Evolutionary conservation across 2,888 invertebrate genomes (phyloP).

Genomic region (Ametastegia equiseti): DNA sequence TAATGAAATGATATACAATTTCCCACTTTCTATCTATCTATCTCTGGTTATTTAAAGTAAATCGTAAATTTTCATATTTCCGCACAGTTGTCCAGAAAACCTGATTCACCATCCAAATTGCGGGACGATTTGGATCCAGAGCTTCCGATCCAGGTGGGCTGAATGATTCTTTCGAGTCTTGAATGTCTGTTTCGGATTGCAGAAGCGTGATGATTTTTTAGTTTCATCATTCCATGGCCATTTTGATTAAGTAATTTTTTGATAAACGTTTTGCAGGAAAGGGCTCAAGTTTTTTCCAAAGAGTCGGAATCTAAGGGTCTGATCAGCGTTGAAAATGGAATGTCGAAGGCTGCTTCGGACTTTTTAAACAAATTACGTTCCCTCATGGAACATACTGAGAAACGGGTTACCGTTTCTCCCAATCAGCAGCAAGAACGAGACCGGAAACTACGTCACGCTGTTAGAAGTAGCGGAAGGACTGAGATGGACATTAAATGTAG

Average conservation of each 20-base stretch:
- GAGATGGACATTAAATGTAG: slow-evolving; percentile 34
- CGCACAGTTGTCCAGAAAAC: neutral
- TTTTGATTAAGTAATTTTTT: too few species aligned
- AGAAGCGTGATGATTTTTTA: too few species aligned
- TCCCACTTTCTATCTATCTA: neutral
- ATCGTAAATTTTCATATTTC: neutral
- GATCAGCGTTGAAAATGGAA: neutral
- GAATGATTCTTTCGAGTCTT: too few species aligned
- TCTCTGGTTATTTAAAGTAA: neutral
- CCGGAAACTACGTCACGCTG: slow-evolving; percentile 3
- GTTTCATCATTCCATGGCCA: too few species aligned
- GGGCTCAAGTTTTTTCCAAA: neutral
- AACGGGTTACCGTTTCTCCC: neutral
- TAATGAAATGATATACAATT: neutral
- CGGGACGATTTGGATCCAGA: neutral
- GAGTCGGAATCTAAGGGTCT: too few species aligned
- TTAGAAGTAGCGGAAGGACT: slow-evolving; percentile 22
- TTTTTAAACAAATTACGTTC: slow-evolving; percentile 18
- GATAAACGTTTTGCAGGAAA: neutral
- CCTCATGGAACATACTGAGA: neutral
- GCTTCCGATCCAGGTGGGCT: too few species aligned
- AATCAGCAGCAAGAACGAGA: neutral
- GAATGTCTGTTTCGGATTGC: too few species aligned
- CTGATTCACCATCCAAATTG: neutral
- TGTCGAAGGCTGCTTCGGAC: neutral